Evolutionary conservation across 2,888 invertebrate species (phyloP), one percentile per base, ranked within the genome.

Genomic region (Drosophila atroscutellata): DNA sequence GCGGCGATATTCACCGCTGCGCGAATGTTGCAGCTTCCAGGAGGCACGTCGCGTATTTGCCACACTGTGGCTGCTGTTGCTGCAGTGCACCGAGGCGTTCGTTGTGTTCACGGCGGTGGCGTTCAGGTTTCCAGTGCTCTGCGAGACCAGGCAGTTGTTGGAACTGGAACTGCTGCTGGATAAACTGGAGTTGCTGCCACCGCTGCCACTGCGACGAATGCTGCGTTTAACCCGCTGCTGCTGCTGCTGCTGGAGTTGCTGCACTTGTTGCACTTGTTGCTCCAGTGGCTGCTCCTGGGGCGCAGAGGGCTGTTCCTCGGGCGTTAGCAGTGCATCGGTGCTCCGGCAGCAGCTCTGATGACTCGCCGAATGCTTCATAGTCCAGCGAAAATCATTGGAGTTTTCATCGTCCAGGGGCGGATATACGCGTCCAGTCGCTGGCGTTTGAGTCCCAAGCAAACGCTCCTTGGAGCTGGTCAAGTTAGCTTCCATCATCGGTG

Each of bases 271-370:
- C 2, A 32, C 42, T 11, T 60, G 64, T 15, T 49, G 62, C n/a
- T 59, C 47, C 2, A 67, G 60, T 2, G 64, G 62, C 13, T 52
- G 47, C 28, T 66, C 2, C 11, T 47, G 49, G 6, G 55, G 75
- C 7, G 28, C 39, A 15, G n/a, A 15, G 1, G 52, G 26, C 51
- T 59, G 79, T 34, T 83, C 80, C 28, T 86, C 83, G 2, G 67
- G 75, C 20, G 79, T 70, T 3, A 92, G 60, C 4, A 92, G 63
- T 0, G 92, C 89, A 58, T 93, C 93, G 3, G 92, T 92, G 64
- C 92, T 92, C 26, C 91, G 89, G 76, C 91, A 91, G 55, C 90
- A 91, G 11, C 84, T 86, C 55, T 91, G 91, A 49, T 91, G 89
- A 26, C 90, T 92, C 30, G 74, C 81, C 5, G 92, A 91, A 66